These are phyloP conservation scores for Sarcophilus harrisii DNA, from an alignment of 2,797 vertebrate species.

Conservation along the genomic window DNA sequence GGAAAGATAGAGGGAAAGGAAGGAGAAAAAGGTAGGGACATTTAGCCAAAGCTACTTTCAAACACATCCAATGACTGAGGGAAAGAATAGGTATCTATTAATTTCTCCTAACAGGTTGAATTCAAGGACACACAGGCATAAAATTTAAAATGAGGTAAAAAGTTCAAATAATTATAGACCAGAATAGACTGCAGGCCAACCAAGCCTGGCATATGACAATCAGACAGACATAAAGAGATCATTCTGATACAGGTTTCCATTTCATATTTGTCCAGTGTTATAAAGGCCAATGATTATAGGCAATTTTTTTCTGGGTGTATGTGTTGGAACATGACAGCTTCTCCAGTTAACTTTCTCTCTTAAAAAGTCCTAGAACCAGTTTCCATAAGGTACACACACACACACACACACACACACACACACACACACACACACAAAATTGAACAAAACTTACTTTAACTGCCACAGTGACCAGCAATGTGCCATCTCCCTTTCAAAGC, in stretches of 20 bases:
- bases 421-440: background rate
- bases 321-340: background rate
- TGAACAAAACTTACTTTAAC: background rate
- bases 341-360: background rate
- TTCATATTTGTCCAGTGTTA: constrained; percentile 3
- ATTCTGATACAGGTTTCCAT: background rate
- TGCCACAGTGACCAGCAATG: background rate
- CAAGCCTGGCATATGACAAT: background rate
- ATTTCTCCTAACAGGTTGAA: constrained; percentile 18
- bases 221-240: background rate
- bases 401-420: too few relatives aligned
- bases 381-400: background rate
- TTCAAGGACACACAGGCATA: background rate
- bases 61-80: background rate
- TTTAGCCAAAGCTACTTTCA: background rate
- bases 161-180: background rate
- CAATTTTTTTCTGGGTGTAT: too few relatives aligned
- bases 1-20: too few relatives aligned
- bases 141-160: background rate
- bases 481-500: background rate
- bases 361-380: background rate
- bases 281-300: background rate
- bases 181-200: background rate
- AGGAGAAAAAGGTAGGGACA: background rate
- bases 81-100: background rate